These are phyloP conservation scores for Penaeus chinensis DNA, from an alignment of 1,140 invertebrate genomes.

Conservation along the genomic window DNA sequence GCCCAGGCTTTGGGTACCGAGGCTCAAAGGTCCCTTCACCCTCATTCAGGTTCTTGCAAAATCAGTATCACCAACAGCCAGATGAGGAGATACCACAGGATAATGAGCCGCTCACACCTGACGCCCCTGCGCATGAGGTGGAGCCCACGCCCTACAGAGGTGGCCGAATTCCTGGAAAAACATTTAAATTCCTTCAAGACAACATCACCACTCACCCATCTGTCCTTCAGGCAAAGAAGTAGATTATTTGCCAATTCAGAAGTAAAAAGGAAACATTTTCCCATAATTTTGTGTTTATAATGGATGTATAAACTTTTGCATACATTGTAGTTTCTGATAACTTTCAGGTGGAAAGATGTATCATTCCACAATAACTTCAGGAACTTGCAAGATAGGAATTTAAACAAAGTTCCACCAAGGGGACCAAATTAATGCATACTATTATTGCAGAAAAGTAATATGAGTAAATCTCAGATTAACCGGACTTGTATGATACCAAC, in stretches of 20 bases:
- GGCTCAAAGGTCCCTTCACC: slow-evolving; percentile 56
- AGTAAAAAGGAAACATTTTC: neutral
- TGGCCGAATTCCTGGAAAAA: slow-evolving; percentile 58
- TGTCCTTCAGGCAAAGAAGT: slow-evolving; percentile 58
- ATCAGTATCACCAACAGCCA: slow-evolving; percentile 53
- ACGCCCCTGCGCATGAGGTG: slow-evolving; percentile 47
- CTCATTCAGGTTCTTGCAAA: slow-evolving; percentile 60
- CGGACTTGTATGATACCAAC: too few species aligned
- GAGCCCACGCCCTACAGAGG: slow-evolving; percentile 58
- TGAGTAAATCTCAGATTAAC: too few species aligned
- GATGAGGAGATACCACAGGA: neutral
- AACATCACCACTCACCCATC: slow-evolving; percentile 59
- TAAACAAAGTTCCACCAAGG: too few species aligned
- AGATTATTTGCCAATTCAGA: neutral
- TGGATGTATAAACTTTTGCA: neutral
- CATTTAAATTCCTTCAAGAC: slow-evolving; percentile 59
- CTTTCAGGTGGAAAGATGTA: too few species aligned
- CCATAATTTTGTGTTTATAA: neutral
- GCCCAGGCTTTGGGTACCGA: slow-evolving; percentile 32
- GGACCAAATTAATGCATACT: too few species aligned
- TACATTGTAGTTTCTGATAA: neutral
- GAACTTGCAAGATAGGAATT: too few species aligned
- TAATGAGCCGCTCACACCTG: slow-evolving; percentile 35
- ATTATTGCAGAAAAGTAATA: too few species aligned
- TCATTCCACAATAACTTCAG: too few species aligned